phyloP scores from a whole-genome alignment of 1,140 invertebrate species.

The Hestina assimilis region DNA sequence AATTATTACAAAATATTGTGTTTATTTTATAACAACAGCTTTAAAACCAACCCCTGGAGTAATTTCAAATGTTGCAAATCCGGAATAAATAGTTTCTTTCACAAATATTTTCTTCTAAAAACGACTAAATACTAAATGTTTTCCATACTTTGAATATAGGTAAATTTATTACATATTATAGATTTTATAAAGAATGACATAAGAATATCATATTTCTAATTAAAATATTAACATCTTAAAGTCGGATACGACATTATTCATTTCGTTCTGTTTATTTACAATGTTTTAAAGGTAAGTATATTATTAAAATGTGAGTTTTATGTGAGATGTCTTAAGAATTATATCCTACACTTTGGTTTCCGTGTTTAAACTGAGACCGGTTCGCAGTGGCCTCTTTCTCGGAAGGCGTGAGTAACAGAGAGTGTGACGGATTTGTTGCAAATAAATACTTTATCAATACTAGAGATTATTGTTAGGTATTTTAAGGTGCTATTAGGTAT shows the following conservation, averaged over 20 bases:
- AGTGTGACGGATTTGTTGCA: constrained; percentile 27
- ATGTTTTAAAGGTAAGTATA: neutral
- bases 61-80: too few relatives aligned
- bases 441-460: constrained; percentile 37
- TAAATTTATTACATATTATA: too few relatives aligned
- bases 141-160: too few relatives aligned
- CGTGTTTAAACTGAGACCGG: constrained; percentile 23
- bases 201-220: neutral
- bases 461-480: constrained; percentile 21
- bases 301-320: constrained; percentile 2
- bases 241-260: neutral
- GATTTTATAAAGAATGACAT: too few relatives aligned
- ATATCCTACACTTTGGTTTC: neutral
- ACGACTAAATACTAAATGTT: too few relatives aligned
- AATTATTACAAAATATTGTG: too few relatives aligned
- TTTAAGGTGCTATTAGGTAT: neutral
- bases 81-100: too few relatives aligned
- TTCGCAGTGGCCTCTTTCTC: constrained; percentile 34
- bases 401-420: constrained; percentile 37
- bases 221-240: neutral
- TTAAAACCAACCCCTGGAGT: too few relatives aligned
- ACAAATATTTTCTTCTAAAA: too few relatives aligned
- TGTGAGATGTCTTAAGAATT: constrained; percentile 9
- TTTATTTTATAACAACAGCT: too few relatives aligned
- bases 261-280: neutral